These are phyloP conservation scores for Cheirogaleus major DNA, from an alignment of 2,797 vertebrate species.

Conservation along the genomic window DNA sequence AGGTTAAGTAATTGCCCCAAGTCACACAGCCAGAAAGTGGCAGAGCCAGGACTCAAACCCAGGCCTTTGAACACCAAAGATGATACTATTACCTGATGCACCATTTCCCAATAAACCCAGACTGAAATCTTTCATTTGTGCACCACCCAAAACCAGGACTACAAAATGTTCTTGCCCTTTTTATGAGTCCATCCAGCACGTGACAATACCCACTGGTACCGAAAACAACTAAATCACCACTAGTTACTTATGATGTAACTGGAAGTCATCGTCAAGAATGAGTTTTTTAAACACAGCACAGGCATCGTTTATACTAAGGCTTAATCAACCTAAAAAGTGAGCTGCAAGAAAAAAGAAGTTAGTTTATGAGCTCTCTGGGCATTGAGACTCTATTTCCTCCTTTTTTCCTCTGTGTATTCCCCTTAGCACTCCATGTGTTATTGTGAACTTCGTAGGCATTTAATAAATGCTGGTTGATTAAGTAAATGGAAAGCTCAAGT, in stretches of 20 bases:
- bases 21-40: neutral
- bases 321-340: conserved; percentile 61
- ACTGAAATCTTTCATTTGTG: neutral
- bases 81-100: neutral
- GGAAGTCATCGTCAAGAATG: neutral
- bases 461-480: conserved; percentile 73
- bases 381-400: conserved; percentile 53
- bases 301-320: neutral
- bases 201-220: neutral
- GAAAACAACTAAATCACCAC: neutral
- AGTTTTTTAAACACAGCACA: conserved; percentile 8
- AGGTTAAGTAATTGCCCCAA: neutral
- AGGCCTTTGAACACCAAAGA: neutral
- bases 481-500: conserved; percentile 60
- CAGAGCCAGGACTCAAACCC: neutral
- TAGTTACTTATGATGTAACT: neutral
- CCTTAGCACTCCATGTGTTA: conserved; percentile 38
- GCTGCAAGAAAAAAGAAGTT: conserved; percentile 32
- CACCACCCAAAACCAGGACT: neutral
- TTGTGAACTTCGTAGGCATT: conserved; percentile 66
- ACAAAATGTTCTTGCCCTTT: neutral
- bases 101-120: neutral
- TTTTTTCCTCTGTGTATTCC: conserved; percentile 3
- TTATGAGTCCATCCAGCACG: neutral
- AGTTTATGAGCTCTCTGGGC: conserved; percentile 52